Evolutionary conservation across 2,113 vertebrate genomes (phyloP).

Genomic region (Tragelaphus imberbis): DNA sequence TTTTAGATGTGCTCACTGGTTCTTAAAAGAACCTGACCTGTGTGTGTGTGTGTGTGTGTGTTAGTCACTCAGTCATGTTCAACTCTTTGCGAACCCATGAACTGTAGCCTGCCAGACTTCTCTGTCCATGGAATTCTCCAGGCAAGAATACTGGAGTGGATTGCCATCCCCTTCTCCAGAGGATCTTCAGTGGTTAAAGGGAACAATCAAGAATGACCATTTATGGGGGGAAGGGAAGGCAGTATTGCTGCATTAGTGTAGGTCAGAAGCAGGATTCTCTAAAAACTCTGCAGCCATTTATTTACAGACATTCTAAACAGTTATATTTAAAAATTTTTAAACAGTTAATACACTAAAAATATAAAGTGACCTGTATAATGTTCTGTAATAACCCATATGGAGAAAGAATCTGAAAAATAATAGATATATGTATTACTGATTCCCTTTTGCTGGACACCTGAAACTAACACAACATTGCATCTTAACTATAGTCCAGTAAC

Average conservation of each 20-base stretch:
- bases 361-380: neutral
- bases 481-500: neutral
- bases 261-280: neutral
- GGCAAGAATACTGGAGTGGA: neutral
- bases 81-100: neutral
- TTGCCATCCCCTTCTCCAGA: neutral
- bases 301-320: constrained; percentile 36
- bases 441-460: neutral
- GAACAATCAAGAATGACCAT: neutral
- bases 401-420: neutral
- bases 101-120: neutral
- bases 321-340: neutral
- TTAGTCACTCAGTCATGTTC: neutral
- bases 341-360: constrained; percentile 8
- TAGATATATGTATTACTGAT: neutral
- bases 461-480: neutral
- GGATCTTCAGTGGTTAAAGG: neutral
- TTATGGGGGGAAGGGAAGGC: neutral
- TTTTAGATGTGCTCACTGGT: neutral
- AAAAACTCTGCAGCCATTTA: constrained; percentile 42
- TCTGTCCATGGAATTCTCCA: neutral
- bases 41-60: neutral
- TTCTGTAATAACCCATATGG: neutral
- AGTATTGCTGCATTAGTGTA: neutral
- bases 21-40: neutral